Evolutionary conservation across 2,113 vertebrate species (phyloP), one percentile per base, ranked within the genome.

Genomic region (Enhydra lutris): DNA sequence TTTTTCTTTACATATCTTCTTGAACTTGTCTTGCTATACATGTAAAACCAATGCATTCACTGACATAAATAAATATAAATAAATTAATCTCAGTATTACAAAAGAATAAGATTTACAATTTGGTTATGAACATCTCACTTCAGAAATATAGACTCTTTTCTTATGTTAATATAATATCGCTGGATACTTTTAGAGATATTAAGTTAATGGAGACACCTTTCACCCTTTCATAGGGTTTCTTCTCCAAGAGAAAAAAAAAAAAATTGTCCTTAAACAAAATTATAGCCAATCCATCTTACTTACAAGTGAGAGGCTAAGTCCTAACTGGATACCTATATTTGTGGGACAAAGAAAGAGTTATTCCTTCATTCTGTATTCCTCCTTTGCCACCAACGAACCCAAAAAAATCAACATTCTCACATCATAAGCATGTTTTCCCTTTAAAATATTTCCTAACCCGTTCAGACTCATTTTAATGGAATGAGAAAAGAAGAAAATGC

Each of bases 51-150:
- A 59, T 83, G 69, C 67, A 31, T 79, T 92, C 63, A 86, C 17
- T 93, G 52, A 57, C 18, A 84, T 95, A 97, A 98, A 97, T 97
- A 97, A 97, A 94, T 88, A 98, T 57, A 98, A 96, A 97, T 97
- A 98, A 96, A 84, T 92, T 88, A 94, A 95, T 69, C 9, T 96
- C 45, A 81, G 63, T 36, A 63, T 89, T 96, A 97, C 69, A 97
- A 97, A 97, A 96, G 20, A 95, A 88, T 80, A 96, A 45, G 69
- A 96, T 85, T 81, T 97, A 97, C 31, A 94, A 76, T 95, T 95
- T 95, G 57, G 50, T 52, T 97, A 94, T 69, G n/a, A 90, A 91
- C 80, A 92, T 47, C 7, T 88, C 20, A 45, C 50, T 65, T 95
- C 17, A 65, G 73, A 94, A 96, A 93, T 59, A 96, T 2, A 95